Conservation (phyloP, 2,113 vertebrate species). For the Eupsittula cactorum region DNA sequence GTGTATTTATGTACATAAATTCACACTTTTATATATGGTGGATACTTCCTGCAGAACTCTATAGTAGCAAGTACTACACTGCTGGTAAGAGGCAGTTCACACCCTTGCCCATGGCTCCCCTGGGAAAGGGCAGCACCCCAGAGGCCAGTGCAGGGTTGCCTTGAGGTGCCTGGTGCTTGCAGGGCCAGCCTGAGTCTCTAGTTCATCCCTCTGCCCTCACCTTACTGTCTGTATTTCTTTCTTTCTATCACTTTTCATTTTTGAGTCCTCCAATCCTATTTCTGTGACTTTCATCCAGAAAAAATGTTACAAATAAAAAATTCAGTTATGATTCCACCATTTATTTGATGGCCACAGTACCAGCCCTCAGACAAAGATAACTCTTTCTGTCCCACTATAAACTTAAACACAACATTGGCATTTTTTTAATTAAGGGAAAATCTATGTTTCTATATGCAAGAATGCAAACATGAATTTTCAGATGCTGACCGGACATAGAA, state of each 20-base stretch:
- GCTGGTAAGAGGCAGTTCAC: not conserved
- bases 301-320: not conserved
- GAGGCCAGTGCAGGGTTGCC: not conserved
- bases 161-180: not conserved
- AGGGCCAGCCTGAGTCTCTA: not conserved
- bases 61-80: no score
- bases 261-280: not conserved
- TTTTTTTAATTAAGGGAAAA: not conserved
- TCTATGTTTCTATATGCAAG: not conserved
- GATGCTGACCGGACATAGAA: not conserved
- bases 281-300: not conserved
- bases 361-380: not conserved
- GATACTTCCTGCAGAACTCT: not conserved
- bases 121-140: not conserved
- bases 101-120: not conserved
- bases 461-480: not conserved
- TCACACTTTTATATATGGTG: not conserved
- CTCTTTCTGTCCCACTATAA: not conserved
- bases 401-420: not conserved
- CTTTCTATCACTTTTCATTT: not conserved
- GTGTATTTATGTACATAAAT: not conserved
- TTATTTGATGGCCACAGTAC: not conserved
- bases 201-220: accelerated
- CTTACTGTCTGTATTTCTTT: not conserved
- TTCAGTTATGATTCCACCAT: not conserved